Percentiles rank a stretch among this genome's conserved stretches.
Evolutionary conservation across 2,113 vertebrate genomes (phyloP).

Genomic region (Prolemur simus): DNA sequence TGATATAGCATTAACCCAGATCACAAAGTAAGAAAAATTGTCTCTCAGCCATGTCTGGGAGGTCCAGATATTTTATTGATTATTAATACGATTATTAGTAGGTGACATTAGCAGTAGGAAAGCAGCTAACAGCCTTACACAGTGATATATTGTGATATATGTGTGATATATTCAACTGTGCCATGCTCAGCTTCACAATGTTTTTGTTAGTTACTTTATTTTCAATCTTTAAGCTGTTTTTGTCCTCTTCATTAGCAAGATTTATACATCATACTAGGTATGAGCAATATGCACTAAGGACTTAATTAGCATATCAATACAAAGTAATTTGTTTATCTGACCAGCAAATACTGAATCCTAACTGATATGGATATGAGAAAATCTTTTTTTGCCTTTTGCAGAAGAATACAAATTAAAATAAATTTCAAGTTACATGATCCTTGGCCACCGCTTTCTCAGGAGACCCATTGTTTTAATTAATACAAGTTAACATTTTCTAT

Average conservation of each 20-base stretch:
- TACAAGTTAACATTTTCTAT: not conserved
- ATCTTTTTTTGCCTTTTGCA: conserved; percentile 15
- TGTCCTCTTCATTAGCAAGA: conserved; percentile 54
- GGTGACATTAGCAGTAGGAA: not conserved
- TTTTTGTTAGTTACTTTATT: conserved; percentile 10
- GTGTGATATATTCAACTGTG: not conserved
- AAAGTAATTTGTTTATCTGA: conserved; percentile 62
- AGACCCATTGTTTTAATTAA: conserved; percentile 33
- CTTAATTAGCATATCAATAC: conserved; percentile 66
- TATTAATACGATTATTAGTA: not conserved
- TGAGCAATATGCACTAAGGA: conserved; percentile 43
- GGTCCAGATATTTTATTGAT: not conserved
- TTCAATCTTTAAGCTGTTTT: conserved; percentile 36
- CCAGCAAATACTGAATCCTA: conserved; percentile 40
- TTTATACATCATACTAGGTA: conserved; percentile 50
- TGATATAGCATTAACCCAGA: not conserved
- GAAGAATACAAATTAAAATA: conserved; percentile 53
- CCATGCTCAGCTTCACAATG: conserved; percentile 7
- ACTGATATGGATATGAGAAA: conserved; percentile 46
- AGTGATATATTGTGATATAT: not conserved
- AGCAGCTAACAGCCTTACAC: not conserved
- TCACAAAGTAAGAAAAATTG: not conserved
- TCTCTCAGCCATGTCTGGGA: not conserved
- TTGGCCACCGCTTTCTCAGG: conserved; percentile 32
- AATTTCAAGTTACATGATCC: conserved; percentile 27